Conservation (phyloP, 1,140 invertebrate genomes). For the Zaprionus ornatus region DNA sequence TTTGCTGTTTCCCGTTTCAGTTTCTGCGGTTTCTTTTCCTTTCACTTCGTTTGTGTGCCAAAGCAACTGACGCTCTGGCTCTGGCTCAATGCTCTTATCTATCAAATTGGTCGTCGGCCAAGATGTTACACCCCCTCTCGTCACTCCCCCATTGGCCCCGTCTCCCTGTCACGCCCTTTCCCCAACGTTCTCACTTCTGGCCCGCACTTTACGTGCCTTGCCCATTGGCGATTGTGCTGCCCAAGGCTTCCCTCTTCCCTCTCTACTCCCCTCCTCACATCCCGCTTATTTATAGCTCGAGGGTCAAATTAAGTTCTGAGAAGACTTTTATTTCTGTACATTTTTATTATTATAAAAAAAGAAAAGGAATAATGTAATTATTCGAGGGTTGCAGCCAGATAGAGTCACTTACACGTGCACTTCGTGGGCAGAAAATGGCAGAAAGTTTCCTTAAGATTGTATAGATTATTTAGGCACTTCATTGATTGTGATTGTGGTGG, state of each 20-base stretch:
- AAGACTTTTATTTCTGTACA: slow-evolving; percentile 49
- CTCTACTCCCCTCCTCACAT: slow-evolving; percentile 10
- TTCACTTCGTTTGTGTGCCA: slow-evolving; percentile 22
- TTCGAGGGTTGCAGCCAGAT: slow-evolving; percentile 21
- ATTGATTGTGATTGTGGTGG: too few relatives aligned
- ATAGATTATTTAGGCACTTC: not conserved
- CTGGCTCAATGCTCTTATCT: slow-evolving; percentile 61
- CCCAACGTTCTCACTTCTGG: not conserved
- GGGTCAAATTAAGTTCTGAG: slow-evolving; percentile 66
- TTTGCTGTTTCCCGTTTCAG: slow-evolving; percentile 33
- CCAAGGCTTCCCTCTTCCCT: not conserved
- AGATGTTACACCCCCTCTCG: slow-evolving; percentile 16
- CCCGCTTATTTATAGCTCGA: slow-evolving; percentile 71
- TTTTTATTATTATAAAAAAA: slow-evolving; percentile 43
- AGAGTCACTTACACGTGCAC: not conserved
- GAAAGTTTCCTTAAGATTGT: not conserved
- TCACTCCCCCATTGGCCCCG: not conserved
- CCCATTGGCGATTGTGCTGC: not conserved
- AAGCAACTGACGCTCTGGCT: slow-evolving; percentile 22
- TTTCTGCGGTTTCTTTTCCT: slow-evolving; percentile 42
- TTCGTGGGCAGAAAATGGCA: not conserved
- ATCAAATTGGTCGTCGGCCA: slow-evolving; percentile 73
- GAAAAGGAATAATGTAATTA: slow-evolving; percentile 68
- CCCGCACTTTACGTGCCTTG: slow-evolving; percentile 37
- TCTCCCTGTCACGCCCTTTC: not conserved